Evolutionary conservation across 2,797 vertebrate genomes (phyloP).

Genomic region (Cossypha dichroa): DNA sequence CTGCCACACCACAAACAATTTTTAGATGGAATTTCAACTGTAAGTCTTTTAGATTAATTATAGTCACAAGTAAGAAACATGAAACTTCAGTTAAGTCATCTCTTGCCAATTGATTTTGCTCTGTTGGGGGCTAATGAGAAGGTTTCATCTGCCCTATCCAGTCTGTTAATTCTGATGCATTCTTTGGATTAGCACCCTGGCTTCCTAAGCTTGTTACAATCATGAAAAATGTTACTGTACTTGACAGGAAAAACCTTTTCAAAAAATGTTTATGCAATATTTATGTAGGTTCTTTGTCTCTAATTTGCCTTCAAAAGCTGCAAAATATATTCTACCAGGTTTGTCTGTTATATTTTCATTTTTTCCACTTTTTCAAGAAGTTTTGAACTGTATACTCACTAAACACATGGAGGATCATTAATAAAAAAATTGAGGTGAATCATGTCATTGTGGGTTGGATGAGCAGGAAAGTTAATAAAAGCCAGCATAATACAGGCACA

Average conservation of each 20-base stretch:
- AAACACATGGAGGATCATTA: background rate
- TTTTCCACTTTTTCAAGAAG: background rate
- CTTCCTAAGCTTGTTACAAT: background rate
- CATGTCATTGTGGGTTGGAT: background rate
- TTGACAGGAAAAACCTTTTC: conserved; percentile 30
- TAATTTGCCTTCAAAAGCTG: conserved; percentile 24
- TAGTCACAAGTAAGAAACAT: background rate
- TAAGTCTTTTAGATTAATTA: background rate
- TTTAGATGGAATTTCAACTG: background rate
- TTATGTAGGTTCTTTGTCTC: conserved; percentile 20
- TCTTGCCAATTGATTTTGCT: conserved; percentile 4
- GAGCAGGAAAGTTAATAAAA: background rate
- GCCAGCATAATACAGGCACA: background rate
- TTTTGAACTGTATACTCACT: background rate
- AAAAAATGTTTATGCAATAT: conserved; percentile 37
- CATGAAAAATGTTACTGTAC: background rate
- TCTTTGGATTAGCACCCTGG: background rate
- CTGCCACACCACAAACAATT: background rate
- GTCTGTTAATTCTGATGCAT: conserved; percentile 17
- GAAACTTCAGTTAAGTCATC: background rate
- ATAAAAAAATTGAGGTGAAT: background rate
- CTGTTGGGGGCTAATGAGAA: background rate
- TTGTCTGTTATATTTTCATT: background rate
- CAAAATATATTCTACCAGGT: conserved; percentile 11
- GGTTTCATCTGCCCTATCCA: background rate